A percentile compares a stretch with the other conserved stretches of the same genome.
Conservation (phyloP, 2,797 vertebrate species). For the Aselliscus stoliczkanus region DNA sequence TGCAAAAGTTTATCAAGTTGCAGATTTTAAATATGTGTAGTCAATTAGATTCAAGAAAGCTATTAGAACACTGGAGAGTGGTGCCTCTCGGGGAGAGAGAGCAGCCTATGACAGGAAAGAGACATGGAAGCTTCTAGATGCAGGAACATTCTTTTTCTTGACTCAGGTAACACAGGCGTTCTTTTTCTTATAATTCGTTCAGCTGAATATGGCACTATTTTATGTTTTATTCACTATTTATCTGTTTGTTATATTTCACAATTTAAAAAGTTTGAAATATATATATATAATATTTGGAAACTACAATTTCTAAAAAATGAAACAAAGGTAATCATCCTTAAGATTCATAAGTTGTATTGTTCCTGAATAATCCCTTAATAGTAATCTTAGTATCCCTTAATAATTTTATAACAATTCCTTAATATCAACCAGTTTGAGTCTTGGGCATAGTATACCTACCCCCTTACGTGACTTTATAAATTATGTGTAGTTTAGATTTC, state of each 20-base stretch:
- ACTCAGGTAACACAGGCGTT: background rate
- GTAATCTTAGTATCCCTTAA: background rate
- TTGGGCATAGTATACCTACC: background rate
- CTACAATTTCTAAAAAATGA: background rate
- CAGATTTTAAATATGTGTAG: background rate
- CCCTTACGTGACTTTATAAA: background rate
- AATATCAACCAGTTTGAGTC: background rate
- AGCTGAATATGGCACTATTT: background rate
- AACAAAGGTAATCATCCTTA: background rate
- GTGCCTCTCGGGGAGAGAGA: background rate
- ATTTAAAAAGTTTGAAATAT: background rate
- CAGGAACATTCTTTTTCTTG: background rate
- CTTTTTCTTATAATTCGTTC: background rate
- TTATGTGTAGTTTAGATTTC: background rate
- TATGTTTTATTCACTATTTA: background rate
- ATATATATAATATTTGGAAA: background rate
- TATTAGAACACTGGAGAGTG: background rate
- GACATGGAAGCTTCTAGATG: background rate
- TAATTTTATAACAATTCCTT: background rate
- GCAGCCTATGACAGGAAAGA: background rate
- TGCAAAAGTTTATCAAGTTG: background rate
- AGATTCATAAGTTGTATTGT: background rate
- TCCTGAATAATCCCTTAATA: background rate
- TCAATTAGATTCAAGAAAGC: background rate
- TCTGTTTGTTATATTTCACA: background rate